Evolutionary conservation across 2,797 vertebrate genomes (phyloP).

Genomic region (Poeciliopsis paucimaculata): DNA sequence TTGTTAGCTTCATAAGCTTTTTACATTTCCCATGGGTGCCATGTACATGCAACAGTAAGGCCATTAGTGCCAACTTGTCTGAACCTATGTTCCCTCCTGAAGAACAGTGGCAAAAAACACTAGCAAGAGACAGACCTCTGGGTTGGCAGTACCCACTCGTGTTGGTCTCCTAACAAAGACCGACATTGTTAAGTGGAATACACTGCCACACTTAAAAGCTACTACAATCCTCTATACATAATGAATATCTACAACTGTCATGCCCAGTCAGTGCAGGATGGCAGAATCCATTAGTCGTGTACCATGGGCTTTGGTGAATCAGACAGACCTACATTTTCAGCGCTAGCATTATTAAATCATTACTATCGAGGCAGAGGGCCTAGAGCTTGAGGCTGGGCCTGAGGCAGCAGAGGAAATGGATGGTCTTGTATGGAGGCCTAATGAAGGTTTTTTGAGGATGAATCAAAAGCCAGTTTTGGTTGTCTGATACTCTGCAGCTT

Average conservation of each 20-base stretch:
- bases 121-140: conserved; percentile 58
- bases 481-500: conserved; percentile 7
- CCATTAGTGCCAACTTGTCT: conserved; percentile 76
- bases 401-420: conserved; percentile 60
- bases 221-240: conserved; percentile 81
- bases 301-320: conserved; percentile 77
- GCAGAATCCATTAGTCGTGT: conserved; percentile 77
- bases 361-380: conserved; percentile 68
- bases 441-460: conserved; percentile 55
- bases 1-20: conserved; percentile 53
- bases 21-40: conserved; percentile 67
- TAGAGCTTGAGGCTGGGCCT: conserved; percentile 66
- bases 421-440: conserved; percentile 61
- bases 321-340: conserved; percentile 80
- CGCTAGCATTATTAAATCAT: conserved; percentile 83
- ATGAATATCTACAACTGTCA: conserved; percentile 83
- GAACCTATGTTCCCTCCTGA: conserved; percentile 69
- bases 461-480: conserved; percentile 47
- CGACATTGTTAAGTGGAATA: conserved; percentile 78
- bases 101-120: conserved; percentile 55
- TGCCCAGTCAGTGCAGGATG: conserved; percentile 72
- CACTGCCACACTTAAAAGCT: conserved; percentile 77
- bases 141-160: conserved; percentile 52
- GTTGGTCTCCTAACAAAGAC: conserved; percentile 69
- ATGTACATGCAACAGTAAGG: conserved; percentile 66